Base-by-base conservation (phyloP, 2,113 vertebrate species). In the Xiphias gladius region DNA sequence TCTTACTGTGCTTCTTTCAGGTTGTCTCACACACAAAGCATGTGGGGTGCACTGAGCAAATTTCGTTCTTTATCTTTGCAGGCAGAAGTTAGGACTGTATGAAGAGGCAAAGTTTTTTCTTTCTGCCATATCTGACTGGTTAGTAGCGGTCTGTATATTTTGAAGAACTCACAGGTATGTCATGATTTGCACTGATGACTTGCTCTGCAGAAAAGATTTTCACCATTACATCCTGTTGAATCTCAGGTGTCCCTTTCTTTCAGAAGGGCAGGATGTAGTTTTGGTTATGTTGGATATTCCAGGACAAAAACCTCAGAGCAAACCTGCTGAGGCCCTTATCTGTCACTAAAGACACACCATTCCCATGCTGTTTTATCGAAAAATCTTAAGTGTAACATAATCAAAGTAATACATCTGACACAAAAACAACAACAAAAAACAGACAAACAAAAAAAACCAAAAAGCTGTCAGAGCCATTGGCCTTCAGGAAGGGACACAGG, bases 1-100 rank as follows among this genome's bases (percentile, higher is more conserved):
- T 75, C 79, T 70, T 46, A 41, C 32, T 80, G 83, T 86, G 37
- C 79, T 83, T 79, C 22, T 50, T 76, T 76, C 43, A 75, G 43
- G 64, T 75, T 86, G 37, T 82, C 71, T 83, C 48, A 64, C 55
- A 85, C 50, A 72, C 41, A 80, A 52, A 76, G 46, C 62, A 6
- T 7, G 16, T 16, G 32, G 30, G 24, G 71, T 66, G 35, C 67
- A 81, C 61, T 2, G 43, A 55, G 58, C 14, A 63, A 63, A 76
- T 55, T n/a, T n/a, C n/a, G n/a, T 83, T 64, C 35, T 76, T 82
- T 30, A 58, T 74, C 43, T 55, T 32, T 55, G n/a, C 41, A 79
- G 64, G 46, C 59, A 43, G 32, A 46, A 73, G 72, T 30, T 48
- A 12, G 20, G 41, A 37, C 46, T 62, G 24, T 64, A 59, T 37